phyloP scores from a whole-genome alignment of 2,797 vertebrate genomes.

The Enteromius argenteus region DNA sequence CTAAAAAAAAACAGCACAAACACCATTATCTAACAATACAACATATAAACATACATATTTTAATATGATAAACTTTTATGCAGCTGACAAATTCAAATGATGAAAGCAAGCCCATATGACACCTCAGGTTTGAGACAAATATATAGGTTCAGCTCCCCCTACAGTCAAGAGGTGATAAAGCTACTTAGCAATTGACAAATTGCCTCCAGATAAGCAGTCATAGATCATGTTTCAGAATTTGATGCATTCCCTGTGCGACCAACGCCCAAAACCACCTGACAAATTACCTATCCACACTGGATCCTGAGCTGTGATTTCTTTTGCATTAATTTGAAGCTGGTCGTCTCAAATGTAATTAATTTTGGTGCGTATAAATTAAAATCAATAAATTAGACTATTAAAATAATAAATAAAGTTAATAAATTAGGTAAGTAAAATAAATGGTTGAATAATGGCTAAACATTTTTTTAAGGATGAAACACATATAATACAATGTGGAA shows the following conservation, averaged over 20 bases:
- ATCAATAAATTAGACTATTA: neutral
- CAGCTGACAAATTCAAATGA: neutral
- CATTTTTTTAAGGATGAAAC: neutral
- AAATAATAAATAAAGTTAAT: neutral
- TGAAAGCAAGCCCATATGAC: neutral
- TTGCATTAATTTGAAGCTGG: neutral
- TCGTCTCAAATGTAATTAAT: neutral
- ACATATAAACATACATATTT: neutral
- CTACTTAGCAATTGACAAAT: neutral
- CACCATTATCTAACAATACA: too few relatives aligned
- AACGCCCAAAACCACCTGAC: neutral
- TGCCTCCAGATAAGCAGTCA: neutral
- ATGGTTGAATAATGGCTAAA: neutral
- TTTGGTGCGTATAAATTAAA: neutral
- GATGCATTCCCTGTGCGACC: slow-evolving; percentile 1
- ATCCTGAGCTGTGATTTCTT: neutral
- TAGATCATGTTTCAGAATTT: slow-evolving; percentile 27
- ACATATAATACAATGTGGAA: neutral
- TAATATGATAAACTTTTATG: neutral
- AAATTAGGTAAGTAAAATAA: neutral
- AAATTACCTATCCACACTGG: neutral
- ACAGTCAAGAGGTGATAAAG: neutral
- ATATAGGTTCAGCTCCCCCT: neutral
- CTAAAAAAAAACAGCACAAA: neutral
- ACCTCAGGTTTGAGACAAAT: neutral